Percentiles rank a stretch among this genome's conserved stretches.
phyloP scores from a whole-genome alignment of 2,113 vertebrate species.

The Garra rufa region DNA sequence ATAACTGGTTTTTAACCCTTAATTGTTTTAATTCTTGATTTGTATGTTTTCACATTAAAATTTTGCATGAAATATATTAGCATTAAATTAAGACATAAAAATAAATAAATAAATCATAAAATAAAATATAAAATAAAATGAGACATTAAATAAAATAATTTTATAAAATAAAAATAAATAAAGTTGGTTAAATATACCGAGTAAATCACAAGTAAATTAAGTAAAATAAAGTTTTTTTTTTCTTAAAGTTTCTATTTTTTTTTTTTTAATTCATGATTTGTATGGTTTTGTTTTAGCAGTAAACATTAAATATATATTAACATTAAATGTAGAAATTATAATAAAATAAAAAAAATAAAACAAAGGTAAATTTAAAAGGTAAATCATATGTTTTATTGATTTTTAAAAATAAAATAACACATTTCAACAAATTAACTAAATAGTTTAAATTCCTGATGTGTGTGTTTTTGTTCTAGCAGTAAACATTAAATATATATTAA shows the following conservation, averaged over 20 bases:
- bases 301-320: background rate
- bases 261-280: background rate
- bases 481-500: background rate
- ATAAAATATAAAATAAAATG: too few relatives aligned
- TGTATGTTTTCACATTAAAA: background rate
- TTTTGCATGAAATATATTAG: background rate
- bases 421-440: too few relatives aligned
- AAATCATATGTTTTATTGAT: too few relatives aligned
- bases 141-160: too few relatives aligned
- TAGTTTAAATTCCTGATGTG: background rate
- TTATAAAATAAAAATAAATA: too few relatives aligned
- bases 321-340: background rate
- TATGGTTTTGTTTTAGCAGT: background rate
- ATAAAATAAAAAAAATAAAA: background rate
- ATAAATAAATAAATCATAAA: background rate
- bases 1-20: too few relatives aligned
- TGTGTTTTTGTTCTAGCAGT: background rate
- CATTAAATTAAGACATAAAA: background rate
- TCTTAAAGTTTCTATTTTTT: too few relatives aligned
- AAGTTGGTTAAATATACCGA: too few relatives aligned
- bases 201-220: too few relatives aligned
- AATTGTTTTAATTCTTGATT: background rate
- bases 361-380: background rate
- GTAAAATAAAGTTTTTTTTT: too few relatives aligned
- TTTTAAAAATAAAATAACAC: too few relatives aligned